Base-by-base conservation (phyloP, 2,888 invertebrate species). In the Metellina segmentata region DNA sequence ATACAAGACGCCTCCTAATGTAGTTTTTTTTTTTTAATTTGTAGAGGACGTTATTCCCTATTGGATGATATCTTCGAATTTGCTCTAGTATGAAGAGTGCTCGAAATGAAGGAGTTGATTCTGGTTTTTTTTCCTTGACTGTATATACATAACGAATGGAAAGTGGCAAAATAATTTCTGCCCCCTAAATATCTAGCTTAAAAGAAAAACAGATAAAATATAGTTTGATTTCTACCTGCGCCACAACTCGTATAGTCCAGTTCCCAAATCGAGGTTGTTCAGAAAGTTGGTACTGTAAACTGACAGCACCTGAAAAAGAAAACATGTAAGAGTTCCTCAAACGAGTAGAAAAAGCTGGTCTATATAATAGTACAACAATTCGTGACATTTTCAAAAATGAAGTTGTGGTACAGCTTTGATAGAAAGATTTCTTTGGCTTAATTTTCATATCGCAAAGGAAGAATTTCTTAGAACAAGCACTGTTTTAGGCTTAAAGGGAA, bases 251-350 rank as follows among this genome's bases (percentile, higher is more conserved):
- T 93, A 99, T 97, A 77, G 96, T 97, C 99, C 99, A 99, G 94
- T 97, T 97, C 7, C 99, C 99, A 95, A 97, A 98, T 75, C 97
- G 96, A 0, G 98, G 98, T 95, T 98, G 98, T 95, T 98, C 98
- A 0, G 98, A 97, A 87, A 99, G 95, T 94, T 97, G 97, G 95
- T 99, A 99, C 85, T 97, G 97, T 93, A 99, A 96, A 93, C 98
- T 98, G 16, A 99, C 98, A 8, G 98, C 97, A 81, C 99, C 98
- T 95, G 97, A 52, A 93, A 90, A 75, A 71, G 74, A 4, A 85
- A 8, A 34, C 34, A 34, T 34, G 19, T 19, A 7, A 74, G n/a
- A n/a, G n/a, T n/a, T n/a, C n/a, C 0, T 7, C 0, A 5, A 70
- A 11, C 19, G 6, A 8, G 6, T 9, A 16, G 7, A 70, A 16